These are phyloP conservation scores for Hydrocynus forskahlii DNA, from an alignment of 2,797 vertebrate genomes.

Conservation along the genomic window DNA sequence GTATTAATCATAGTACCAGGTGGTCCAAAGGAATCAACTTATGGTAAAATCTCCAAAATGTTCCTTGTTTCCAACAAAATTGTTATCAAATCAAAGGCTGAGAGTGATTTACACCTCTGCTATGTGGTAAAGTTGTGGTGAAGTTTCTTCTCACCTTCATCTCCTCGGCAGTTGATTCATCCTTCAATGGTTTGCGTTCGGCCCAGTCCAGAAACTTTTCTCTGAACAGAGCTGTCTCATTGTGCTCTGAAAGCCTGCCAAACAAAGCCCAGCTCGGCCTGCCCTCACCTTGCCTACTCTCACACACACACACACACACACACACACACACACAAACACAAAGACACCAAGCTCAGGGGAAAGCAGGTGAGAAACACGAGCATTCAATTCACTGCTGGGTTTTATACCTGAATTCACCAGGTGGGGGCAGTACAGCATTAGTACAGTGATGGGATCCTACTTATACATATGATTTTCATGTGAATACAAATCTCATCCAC, in stretches of 20 bases:
- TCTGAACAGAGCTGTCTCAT: conserved; percentile 82
- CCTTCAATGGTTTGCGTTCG: conserved; percentile 72
- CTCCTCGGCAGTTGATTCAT: conserved; percentile 72
- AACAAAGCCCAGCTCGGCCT: conserved; percentile 82
- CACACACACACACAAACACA: conserved; percentile 31
- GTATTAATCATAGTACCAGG: background rate
- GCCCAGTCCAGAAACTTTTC: conserved; percentile 87
- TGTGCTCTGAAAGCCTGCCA: conserved; percentile 83
- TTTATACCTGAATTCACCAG: conserved; percentile 50
- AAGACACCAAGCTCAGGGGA: background rate
- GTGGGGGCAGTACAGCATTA: conserved; percentile 62
- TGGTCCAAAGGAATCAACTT: background rate
- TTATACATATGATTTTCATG: background rate
- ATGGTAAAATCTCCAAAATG: background rate
- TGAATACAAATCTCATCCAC: background rate
- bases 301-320: conserved; percentile 22
- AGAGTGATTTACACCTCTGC: background rate
- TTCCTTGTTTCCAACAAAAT: background rate
- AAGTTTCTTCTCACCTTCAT: conserved; percentile 68
- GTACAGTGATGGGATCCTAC: background rate
- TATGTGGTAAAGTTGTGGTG: background rate
- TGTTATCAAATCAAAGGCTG: background rate
- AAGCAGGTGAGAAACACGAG: background rate
- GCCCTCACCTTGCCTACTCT: conserved; percentile 73
- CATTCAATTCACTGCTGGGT: background rate